phyloP scores from a whole-genome alignment of 2,797 vertebrate species.

The Anguilla pacifica region DNA sequence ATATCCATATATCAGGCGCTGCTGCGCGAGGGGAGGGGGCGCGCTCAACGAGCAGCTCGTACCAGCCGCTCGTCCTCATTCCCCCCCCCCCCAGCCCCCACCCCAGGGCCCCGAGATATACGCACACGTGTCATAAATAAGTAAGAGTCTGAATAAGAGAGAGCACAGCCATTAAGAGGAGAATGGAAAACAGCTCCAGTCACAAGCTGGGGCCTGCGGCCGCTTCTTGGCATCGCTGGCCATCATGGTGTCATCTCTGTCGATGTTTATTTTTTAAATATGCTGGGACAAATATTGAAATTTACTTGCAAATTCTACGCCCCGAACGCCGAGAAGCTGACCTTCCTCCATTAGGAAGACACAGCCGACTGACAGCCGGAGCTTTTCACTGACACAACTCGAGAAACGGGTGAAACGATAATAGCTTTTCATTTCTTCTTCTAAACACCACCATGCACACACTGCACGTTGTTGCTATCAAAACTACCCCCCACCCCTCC shows the following conservation, averaged over 20 bases:
- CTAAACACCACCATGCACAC: background rate
- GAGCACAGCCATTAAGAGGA: background rate
- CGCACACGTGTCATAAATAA: background rate
- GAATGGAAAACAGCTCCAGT: background rate
- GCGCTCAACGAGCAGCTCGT: conserved; percentile 36
- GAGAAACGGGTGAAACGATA: background rate
- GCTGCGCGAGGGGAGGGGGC: conserved; percentile 23
- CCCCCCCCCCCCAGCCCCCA: no score
- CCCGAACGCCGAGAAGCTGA: background rate
- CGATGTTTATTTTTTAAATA: background rate
- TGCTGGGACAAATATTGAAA: background rate
- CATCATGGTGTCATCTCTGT: background rate
- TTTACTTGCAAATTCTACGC: background rate
- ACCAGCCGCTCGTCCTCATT: background rate
- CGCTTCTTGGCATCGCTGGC: background rate
- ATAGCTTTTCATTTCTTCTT: background rate
- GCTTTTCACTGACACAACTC: background rate
- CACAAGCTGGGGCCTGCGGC: background rate
- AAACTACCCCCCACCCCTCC: background rate
- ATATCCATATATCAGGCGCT: conserved; percentile 8
- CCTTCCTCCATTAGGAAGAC: background rate
- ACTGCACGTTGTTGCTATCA: no score
- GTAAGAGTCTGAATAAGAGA: background rate
- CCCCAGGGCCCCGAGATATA: conserved; percentile 44
- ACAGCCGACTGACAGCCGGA: background rate